These are phyloP conservation scores for Tragelaphus strepsiceros DNA, from an alignment of 2,113 vertebrate genomes.

Conservation along the genomic window DNA sequence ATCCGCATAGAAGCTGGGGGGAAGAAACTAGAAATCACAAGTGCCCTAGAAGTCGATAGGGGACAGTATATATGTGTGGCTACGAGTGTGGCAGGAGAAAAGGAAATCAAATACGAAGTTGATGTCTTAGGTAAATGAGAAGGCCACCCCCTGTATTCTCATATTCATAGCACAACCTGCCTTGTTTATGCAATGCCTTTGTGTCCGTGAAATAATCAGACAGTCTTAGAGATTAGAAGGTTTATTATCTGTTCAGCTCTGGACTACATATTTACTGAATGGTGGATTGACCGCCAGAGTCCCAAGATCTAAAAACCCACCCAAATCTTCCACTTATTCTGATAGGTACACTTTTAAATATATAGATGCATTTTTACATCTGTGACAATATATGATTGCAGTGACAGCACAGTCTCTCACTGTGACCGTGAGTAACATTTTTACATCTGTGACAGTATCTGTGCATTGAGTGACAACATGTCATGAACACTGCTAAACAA, in stretches of 20 bases:
- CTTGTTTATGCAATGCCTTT: neutral
- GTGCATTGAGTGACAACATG: neutral
- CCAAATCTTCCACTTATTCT: neutral
- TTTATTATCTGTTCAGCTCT: neutral
- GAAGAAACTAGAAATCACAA: slow-evolving; percentile 87
- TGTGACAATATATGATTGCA: neutral
- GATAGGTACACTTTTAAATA: neutral
- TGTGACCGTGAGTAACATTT: neutral
- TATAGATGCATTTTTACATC: neutral
- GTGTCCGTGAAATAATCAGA: neutral
- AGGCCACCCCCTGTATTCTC: neutral
- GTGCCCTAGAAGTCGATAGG: slow-evolving; percentile 75
- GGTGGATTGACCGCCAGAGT: neutral
- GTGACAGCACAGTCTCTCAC: neutral
- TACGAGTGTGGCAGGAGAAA: slow-evolving; percentile 93
- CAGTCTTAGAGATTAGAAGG: neutral
- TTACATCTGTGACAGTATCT: neutral
- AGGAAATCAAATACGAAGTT: slow-evolving; percentile 92
- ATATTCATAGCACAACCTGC: neutral
- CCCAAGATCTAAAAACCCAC: neutral
- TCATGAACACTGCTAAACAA: neutral
- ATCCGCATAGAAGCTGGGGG: slow-evolving; percentile 86
- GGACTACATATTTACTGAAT: neutral
- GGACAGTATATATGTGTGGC: slow-evolving; percentile 93
- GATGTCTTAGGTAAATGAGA: slow-evolving; percentile 87